These are phyloP conservation scores for Novumbra hubbsi DNA, from an alignment of 2,797 vertebrate species.

Conservation along the genomic window DNA sequence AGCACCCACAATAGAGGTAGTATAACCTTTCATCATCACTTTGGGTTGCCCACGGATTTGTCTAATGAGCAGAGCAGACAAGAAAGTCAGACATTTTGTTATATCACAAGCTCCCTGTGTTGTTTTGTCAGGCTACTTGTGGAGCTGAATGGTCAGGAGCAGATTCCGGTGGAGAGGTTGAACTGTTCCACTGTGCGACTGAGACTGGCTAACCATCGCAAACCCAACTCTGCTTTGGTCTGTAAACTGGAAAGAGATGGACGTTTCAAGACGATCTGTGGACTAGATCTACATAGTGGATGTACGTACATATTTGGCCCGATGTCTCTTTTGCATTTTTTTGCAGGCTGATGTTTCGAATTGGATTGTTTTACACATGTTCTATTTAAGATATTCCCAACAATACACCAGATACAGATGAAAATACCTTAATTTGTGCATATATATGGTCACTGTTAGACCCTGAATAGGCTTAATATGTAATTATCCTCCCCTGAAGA, in stretches of 20 bases:
- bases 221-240: constrained; percentile 21
- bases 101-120: constrained; percentile 40
- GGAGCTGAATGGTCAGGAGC: constrained; percentile 46
- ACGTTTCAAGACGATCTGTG: constrained; percentile 47
- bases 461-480: background rate
- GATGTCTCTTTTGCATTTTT: background rate
- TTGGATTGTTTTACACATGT: constrained; percentile 57
- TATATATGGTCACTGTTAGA: background rate
- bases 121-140: constrained; percentile 56
- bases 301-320: constrained; percentile 53
- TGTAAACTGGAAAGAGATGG: constrained; percentile 58
- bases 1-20: too few species aligned
- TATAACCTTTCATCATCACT: too few species aligned
- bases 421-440: background rate
- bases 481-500: constrained; percentile 44
- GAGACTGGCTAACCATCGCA: constrained; percentile 54
- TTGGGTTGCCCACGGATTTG: too few species aligned
- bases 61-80: background rate
- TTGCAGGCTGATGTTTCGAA: background rate
- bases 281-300: constrained; percentile 59
- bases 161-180: constrained; percentile 30
- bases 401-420: constrained; percentile 9
- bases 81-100: background rate
- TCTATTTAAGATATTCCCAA: background rate
- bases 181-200: constrained; percentile 65